phyloP scores from a whole-genome alignment of 2,888 invertebrate species.

The Odontocolon sp. region DNA sequence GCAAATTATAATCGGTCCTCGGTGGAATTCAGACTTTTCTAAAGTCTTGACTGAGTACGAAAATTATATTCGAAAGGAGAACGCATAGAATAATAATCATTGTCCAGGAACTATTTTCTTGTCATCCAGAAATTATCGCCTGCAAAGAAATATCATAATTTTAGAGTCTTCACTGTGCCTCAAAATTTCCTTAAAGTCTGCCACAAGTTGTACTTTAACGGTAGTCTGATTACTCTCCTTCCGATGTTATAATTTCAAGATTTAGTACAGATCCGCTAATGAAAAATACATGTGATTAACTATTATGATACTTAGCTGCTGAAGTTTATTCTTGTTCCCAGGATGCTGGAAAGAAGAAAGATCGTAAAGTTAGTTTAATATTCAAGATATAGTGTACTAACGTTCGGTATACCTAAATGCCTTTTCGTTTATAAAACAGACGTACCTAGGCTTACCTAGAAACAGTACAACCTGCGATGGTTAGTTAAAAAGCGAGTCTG shows the following conservation, averaged over 20 bases:
- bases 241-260: not conserved
- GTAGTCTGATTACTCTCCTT: not conserved
- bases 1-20: no score
- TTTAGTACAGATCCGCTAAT: not conserved
- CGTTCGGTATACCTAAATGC: not conserved
- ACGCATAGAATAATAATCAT: no score
- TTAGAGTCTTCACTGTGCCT: not conserved
- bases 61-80: not conserved
- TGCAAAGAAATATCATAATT: not conserved
- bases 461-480: not conserved
- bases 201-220: slow-evolving; percentile 2
- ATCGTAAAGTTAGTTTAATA: slow-evolving; percentile 13
- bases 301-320: not conserved
- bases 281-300: slow-evolving; percentile 3
- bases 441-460: not conserved
- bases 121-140: not conserved
- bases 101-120: not conserved
- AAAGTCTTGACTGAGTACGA: no score
- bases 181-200: no score
- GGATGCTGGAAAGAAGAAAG: not conserved
- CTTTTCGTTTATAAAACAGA: not conserved
- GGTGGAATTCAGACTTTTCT: no score
- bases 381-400: slow-evolving; percentile 1
- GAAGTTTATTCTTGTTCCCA: not conserved
- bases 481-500: not conserved